Evolutionary conservation across 2,113 vertebrate genomes (phyloP).

Genomic region (Trogon melanurus): DNA sequence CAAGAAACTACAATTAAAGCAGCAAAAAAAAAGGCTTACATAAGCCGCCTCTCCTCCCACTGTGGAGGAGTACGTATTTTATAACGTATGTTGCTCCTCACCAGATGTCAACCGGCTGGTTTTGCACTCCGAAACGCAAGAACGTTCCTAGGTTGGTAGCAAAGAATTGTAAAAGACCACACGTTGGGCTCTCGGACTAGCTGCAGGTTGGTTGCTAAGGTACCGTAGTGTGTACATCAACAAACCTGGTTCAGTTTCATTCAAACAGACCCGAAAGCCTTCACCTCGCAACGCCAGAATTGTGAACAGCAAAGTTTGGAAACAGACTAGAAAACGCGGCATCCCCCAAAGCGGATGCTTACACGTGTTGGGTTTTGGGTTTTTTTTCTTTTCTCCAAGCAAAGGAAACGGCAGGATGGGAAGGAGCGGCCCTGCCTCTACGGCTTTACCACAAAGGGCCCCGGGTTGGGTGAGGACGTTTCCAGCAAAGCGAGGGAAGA

Average conservation of each 20-base stretch:
- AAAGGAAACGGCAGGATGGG: neutral
- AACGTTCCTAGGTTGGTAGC: neutral
- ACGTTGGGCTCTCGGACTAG: neutral
- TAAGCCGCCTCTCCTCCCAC: neutral
- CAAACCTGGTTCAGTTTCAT: slow-evolving; percentile 27
- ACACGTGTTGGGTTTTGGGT: neutral
- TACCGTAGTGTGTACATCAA: slow-evolving; percentile 37
- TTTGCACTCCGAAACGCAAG: neutral
- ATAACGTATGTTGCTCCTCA: neutral
- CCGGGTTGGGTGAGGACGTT: neutral
- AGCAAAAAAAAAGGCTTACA: neutral
- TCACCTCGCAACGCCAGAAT: neutral
- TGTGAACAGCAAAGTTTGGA: neutral
- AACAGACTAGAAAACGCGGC: neutral
- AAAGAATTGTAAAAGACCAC: neutral
- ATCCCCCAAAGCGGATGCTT: neutral
- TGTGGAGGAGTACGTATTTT: neutral
- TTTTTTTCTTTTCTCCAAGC: neutral
- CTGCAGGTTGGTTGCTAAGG: slow-evolving; percentile 60
- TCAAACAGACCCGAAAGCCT: neutral
- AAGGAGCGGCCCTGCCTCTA: neutral
- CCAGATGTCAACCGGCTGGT: neutral
- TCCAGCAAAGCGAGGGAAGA: neutral
- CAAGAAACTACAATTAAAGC: neutral
- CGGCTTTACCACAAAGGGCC: neutral